phyloP scores from a whole-genome alignment of 2,888 invertebrate genomes.

The Brachypalpus laphriformis region DNA sequence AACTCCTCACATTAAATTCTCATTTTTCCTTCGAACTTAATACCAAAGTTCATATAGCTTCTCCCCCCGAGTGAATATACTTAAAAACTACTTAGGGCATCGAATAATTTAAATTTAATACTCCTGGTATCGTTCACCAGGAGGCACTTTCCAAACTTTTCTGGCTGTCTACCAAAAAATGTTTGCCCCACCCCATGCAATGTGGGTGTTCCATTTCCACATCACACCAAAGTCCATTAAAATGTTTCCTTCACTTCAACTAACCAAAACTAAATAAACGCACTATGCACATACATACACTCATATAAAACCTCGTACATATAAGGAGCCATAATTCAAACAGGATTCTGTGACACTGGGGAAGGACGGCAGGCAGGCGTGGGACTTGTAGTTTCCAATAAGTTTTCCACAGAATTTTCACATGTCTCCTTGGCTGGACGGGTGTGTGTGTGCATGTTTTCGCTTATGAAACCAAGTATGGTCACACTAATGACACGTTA shows the following conservation, averaged over 20 bases:
- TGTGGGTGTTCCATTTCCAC: constrained; percentile 47
- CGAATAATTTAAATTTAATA: constrained; percentile 60
- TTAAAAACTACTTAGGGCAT: constrained; percentile 46
- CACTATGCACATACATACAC: background rate
- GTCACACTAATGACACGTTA: constrained; percentile 69
- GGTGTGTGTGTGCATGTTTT: background rate
- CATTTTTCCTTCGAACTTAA: constrained; percentile 4
- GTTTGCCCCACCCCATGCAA: background rate
- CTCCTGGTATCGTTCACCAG: constrained; percentile 37
- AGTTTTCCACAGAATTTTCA: constrained; percentile 33
- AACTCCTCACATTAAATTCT: background rate
- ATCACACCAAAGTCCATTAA: constrained; percentile 64
- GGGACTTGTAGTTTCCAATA: constrained; percentile 62
- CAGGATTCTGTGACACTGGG: constrained; percentile 59
- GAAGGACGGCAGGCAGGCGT: constrained; percentile 43
- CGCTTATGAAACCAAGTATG: constrained; percentile 51
- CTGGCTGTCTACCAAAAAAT: constrained; percentile 46
- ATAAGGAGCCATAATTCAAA: constrained; percentile 67
- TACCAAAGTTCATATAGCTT: background rate
- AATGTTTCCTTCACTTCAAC: constrained; percentile 51
- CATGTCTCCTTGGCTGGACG: background rate
- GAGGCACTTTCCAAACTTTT: constrained; percentile 47
- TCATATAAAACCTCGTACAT: constrained; percentile 20
- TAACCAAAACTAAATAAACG: constrained; percentile 37
- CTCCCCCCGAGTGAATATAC: constrained; percentile 15